Evolutionary conservation across 2,888 invertebrate species (phyloP).

Genomic region (Mythimna vitellina): DNA sequence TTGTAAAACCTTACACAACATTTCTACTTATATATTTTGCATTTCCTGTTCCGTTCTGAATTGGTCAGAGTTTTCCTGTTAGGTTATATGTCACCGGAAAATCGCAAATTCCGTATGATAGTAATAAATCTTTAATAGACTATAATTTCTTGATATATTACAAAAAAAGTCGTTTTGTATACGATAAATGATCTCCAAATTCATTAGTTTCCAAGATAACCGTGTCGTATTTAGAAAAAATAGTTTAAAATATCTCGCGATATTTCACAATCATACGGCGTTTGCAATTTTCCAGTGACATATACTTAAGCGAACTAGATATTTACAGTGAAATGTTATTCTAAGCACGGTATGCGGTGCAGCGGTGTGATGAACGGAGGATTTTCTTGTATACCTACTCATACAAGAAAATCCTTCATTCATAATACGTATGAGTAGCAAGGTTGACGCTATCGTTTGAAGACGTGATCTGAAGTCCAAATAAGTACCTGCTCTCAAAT

Average conservation of each 20-base stretch:
- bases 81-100: no score
- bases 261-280: no score
- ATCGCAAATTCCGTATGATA: no score
- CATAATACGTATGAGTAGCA: background rate
- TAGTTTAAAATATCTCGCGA: no score
- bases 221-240: no score
- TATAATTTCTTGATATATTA: no score
- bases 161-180: no score
- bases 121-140: no score
- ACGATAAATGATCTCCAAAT: no score
- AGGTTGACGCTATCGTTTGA: conserved; percentile 10
- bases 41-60: conserved; percentile 3
- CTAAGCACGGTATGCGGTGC: conserved; percentile 7
- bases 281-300: no score
- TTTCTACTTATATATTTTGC: background rate
- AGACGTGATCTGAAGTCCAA: conserved; percentile 17
- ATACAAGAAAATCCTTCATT: no score
- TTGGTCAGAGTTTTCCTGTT: background rate
- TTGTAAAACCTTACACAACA: background rate
- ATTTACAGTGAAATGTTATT: conserved; percentile 1
- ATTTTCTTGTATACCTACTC: conserved; percentile 17
- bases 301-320: background rate
- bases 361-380: conserved; percentile 7
- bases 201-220: no score
- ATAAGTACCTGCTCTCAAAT: background rate